Base-by-base conservation (phyloP, 1,140 invertebrate genomes). In the Drosophila prosaltans region DNA sequence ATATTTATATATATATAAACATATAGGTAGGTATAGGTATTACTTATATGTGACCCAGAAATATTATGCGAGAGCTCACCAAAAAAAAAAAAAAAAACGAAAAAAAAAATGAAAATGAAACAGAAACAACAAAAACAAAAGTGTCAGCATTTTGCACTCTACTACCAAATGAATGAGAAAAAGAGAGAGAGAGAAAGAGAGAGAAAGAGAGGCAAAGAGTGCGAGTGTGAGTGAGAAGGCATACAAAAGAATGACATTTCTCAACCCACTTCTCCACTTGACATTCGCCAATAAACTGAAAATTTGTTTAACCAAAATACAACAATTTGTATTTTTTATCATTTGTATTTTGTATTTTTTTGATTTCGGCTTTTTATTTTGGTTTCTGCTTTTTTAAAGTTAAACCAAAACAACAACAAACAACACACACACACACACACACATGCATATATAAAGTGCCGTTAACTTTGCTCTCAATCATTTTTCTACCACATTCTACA, bases 81-180 rank as follows among this genome's bases (percentile, higher is more conserved):
- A 59, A 58, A 74, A 54, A 65, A 70, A 36, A 70, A 55, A 40
- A 64, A 59, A 24, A 61, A 2, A 36, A 36, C 2, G 6, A 75
- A 57, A 73, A 74, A 36, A 65, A 60, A 80, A 63, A 32, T 62
- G 54, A 65, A 60, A 59, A 39, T 59, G 32, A 24, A 67, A 55
- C 30, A 68, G 36, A 36, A 68, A 54, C 36, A 69, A 48, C 60
- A 72, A 62, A 48, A 74, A 68, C 43, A 77, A 84, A 78, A 88
- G 74, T 79, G 83, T 82, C 83, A 88, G 83, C 79, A 83, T 76
- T 86, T 86, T 84, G 72, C 83, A 88, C 69, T 83, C 21, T 11
- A 51, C 21, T 51, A 51, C 26, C 45, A 51, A 51, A 51, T 51
- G 45, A 26, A 24, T 26, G 21, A 51, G 21, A 3, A 43, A 43